Evolutionary conservation across 2,888 invertebrate species (phyloP), one percentile per base, ranked within the genome.

Genomic region (Nemotelus nigrinus): DNA sequence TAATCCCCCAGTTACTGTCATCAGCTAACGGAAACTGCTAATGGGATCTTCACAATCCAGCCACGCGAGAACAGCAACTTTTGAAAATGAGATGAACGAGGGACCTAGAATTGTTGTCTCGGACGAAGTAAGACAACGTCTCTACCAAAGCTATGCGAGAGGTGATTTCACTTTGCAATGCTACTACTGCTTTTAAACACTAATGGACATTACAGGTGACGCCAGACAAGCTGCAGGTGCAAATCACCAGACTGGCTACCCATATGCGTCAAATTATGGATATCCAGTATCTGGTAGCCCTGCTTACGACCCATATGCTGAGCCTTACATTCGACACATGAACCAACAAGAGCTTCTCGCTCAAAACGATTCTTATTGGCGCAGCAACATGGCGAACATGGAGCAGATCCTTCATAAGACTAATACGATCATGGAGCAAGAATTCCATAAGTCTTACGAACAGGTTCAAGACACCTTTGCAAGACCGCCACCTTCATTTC

Each of bases 351-450:
- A 67, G 4, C 8, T 67, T 3, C 48, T 48, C 25, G 39, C 43
- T 3, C 39, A 68, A n/a, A 50, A 68, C 10, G 68, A 68, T 7
- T 3, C 10, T 4, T 68, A 50, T 43, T 68, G 68, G 50, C 53
- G 39, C 4, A 53, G n/a, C 3, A 68, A 39, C 41, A 8, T 39
- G 25, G 25, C 43, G 6, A 71, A 55, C n/a, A 71, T 71, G 55
- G 44, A 71, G 44, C n/a, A 71, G 2, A 6, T 55, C n/a, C 71
- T 71, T 3, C 43, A 55, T 10, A 71, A 71, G n/a, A 53, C 71
- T 8, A 71, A 55, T 43, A 41, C 71, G 2, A 55, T 71, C 10
- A 71, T 71, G 71, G 71, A 71, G n/a, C 47, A 71, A 7, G 71
- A 71, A 39, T 71, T 71, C 25, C 43, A 71, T 10, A 44, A n/a